These are phyloP conservation scores for Ypsolopha scabrella DNA, from an alignment of 2,888 invertebrate species.

Conservation along the genomic window DNA sequence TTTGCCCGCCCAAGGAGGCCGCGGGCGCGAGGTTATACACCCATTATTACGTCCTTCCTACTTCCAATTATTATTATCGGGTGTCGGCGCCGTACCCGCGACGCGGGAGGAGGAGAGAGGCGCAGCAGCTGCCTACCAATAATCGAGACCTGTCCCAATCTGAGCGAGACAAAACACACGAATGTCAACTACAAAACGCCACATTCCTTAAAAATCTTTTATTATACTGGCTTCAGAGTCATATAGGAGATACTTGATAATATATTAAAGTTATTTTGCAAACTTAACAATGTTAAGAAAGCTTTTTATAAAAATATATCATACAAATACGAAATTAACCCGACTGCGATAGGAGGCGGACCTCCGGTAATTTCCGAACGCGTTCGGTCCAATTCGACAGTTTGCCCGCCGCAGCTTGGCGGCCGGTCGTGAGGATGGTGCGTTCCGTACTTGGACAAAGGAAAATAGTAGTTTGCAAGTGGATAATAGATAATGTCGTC, in stretches of 20 bases:
- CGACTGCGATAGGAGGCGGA: constrained; percentile 67
- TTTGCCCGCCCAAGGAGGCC: constrained; percentile 71
- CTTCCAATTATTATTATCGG: constrained; percentile 71
- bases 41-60: constrained; percentile 72
- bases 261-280: too few relatives aligned
- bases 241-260: not conserved
- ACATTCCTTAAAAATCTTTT: not conserved
- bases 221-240: not conserved
- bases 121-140: constrained; percentile 72
- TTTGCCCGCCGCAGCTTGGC: constrained; percentile 65
- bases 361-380: constrained; percentile 58
- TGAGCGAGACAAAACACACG: constrained; percentile 50
- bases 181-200: not conserved
- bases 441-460: constrained; percentile 61
- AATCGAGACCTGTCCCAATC: constrained; percentile 60
- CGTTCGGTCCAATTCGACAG: constrained; percentile 47
- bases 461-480: constrained; percentile 51
- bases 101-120: constrained; percentile 69
- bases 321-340: constrained; percentile 29
- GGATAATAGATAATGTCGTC: constrained; percentile 66
- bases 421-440: constrained; percentile 68
- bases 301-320: constrained; percentile 15
- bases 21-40: constrained; percentile 70
- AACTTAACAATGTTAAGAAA: not conserved
- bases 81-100: constrained; percentile 62